Evolutionary conservation across 2,888 invertebrate species (phyloP), one percentile per base, ranked within the genome.

Genomic region (Pedicia rivosa): DNA sequence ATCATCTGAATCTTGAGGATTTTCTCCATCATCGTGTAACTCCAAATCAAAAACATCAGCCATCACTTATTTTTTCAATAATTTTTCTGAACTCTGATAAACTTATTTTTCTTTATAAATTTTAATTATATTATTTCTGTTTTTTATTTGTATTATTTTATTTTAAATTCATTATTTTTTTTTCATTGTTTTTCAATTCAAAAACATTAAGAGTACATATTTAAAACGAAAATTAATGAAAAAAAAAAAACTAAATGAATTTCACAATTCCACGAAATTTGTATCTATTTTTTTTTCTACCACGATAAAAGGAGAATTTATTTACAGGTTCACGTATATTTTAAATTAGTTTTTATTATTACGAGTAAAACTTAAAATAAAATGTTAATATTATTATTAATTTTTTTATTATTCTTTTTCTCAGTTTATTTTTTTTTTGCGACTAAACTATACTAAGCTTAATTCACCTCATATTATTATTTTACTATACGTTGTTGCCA

Each of bases 21-120:
- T 78, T 59, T 81, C 78, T 2, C n/a, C n/a, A 54, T 71, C 76
- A 55, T 78, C 78, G 55, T 78, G 77, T 56, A 91, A 70, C 65
- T 92, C 91, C 63, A 92, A 77, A 70, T 90, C 88, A 64, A 92
- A 91, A 62, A 91, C 82, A 64, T 83, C 88, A 61, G 81, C 80
- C 78, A 81, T 80, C 54, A 50, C 62, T 17, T 34, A 14, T 35
- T 35, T 24, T 32, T 35, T 15, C n/a, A 3, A 5, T 24, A 24
- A 24, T 24, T 24, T 5, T 8, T 8, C n/a, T 24, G n/a, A 24
- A 24, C 33, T 14, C 14, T 33, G n/a, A 10, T 14, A 13, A 13
- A 22, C 8, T 33, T 33, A 10, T 33, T 13, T 19, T 32, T 14
- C 22, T 22, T 24, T 16, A n/a, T 12, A 6, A 7, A 19, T 32